Base-by-base conservation (phyloP, 1,140 invertebrate species). In the Drosophila nannoptera region DNA sequence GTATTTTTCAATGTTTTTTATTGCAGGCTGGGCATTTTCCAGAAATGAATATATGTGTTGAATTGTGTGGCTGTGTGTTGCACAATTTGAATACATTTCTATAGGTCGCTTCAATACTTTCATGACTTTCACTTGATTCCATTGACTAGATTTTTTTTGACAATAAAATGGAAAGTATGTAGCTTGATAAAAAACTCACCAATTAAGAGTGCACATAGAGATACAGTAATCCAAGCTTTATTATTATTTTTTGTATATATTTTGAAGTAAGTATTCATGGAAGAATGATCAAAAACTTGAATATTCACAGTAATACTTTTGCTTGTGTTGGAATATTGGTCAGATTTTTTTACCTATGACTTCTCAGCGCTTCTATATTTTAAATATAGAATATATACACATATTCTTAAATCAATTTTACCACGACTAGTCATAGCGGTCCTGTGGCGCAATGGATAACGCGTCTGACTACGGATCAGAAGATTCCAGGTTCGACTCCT, bases 401-500 rank as follows among this genome's bases (percentile, higher is more conserved):
- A 5, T 46, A 22, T 11, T 46, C 22, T 22, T 49, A 12, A n/a
- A n/a, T n/a, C n/a, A n/a, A n/a, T n/a, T n/a, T n/a, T n/a, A n/a
- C n/a, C n/a, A n/a, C n/a, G n/a, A n/a, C n/a, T n/a, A n/a, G n/a
- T n/a, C n/a, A n/a, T n/a, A n/a, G n/a, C n/a, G n/a, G 92, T 91
- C 92, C 90, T 92, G 92, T 93, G 92, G 92, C 92, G 92, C 92
- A 93, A 93, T 91, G 92, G 92, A 93, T 93, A 93, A 93, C 92
- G 92, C 92, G 92, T 92, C 92, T 89, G 92, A 92, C 92, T 93
- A 92, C 92, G 92, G 92, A 93, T 92, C 92, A 93, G 92, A 92
- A 93, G 92, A 93, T 93, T 93, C 92, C 92, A 93, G 92, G 92
- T 93, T 93, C 92, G 92, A 93, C 92, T 93, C 92, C 92, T 93